Evolutionary conservation across 2,113 vertebrate species (phyloP).

Genomic region (Noctilio leporinus): DNA sequence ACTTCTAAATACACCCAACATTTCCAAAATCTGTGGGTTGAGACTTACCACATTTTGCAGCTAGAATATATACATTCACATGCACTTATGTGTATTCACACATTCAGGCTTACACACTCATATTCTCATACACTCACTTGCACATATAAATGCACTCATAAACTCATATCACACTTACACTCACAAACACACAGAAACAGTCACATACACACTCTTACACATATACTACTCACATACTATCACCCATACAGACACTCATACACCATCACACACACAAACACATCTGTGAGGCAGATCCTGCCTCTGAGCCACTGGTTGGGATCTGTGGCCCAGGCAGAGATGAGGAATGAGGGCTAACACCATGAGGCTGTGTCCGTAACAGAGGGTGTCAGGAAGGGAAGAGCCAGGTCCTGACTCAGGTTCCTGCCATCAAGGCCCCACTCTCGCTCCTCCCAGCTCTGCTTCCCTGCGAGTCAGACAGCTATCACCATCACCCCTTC

Average conservation of each 20-base stretch:
- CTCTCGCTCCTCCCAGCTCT: not conserved
- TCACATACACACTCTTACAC: not conserved
- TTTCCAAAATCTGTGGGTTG: not conserved
- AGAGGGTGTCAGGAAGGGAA: no score
- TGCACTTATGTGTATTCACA: not conserved
- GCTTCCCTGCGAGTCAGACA: no score
- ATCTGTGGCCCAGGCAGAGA: not conserved
- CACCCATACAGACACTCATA: not conserved
- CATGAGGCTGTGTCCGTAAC: not conserved
- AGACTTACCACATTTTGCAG: not conserved
- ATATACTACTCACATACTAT: no score
- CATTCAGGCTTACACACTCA: not conserved
- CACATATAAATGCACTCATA: not conserved
- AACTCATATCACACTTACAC: not conserved
- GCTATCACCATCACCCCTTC: no score
- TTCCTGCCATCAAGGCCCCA: not conserved
- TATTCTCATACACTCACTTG: not conserved
- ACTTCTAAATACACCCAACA: not conserved
- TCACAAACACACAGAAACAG: not conserved
- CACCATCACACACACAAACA: accelerated
- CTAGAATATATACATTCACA: not conserved
- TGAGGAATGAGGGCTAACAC: not conserved
- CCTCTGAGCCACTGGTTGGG: not conserved
- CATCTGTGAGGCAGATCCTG: not conserved
- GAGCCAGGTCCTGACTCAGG: not conserved